Conservation (phyloP, 2,113 vertebrate genomes). For the Ursus arctos region DNA sequence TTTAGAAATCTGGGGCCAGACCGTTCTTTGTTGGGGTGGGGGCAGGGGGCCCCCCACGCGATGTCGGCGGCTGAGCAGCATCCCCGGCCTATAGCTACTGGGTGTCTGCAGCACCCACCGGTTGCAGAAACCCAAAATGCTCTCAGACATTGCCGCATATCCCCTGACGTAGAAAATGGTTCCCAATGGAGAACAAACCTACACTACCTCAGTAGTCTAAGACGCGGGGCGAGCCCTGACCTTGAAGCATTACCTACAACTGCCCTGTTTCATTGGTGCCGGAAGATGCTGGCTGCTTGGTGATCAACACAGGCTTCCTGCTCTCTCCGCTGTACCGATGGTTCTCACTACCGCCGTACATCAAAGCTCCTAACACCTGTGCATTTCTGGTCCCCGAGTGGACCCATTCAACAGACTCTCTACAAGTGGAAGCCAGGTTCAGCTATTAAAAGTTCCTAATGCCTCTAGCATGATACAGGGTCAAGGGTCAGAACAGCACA, state of each 20-base stretch:
- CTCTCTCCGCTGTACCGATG: background rate
- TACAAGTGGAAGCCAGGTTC: background rate
- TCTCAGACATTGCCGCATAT: background rate
- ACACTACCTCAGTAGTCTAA: background rate
- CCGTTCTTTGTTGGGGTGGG: background rate
- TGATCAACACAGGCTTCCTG: background rate
- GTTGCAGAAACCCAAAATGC: background rate
- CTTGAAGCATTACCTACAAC: background rate
- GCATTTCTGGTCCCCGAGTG: background rate
- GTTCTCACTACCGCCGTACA: background rate
- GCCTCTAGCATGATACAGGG: background rate
- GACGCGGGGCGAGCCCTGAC: background rate
- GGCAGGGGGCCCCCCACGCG: no score
- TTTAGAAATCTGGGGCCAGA: background rate
- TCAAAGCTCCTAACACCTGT: background rate
- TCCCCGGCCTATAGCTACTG: background rate
- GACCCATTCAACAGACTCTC: background rate
- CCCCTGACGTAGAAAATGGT: background rate
- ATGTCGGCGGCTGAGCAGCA: background rate
- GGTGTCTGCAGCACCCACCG: background rate
- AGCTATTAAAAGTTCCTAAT: background rate
- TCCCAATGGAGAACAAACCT: accelerated
- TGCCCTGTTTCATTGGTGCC: background rate
- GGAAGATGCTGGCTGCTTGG: background rate
- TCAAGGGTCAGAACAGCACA: background rate